phyloP scores from a whole-genome alignment of 2,888 invertebrate genomes.

The Drosophila robusta region DNA sequence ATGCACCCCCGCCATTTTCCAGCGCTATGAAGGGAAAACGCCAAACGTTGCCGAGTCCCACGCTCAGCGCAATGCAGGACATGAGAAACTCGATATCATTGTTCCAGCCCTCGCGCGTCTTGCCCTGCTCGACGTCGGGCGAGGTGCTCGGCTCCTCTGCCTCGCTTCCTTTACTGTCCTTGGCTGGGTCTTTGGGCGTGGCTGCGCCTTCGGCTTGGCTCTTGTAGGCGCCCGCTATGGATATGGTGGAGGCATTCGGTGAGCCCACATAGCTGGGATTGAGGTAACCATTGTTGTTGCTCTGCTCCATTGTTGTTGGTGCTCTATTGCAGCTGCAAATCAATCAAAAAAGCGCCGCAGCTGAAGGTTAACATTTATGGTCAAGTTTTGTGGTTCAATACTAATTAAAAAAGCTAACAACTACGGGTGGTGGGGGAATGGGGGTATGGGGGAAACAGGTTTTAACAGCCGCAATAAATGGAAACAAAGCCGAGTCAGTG shows the following conservation, averaged over 20 bases:
- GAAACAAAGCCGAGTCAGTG: slow-evolving; percentile 59
- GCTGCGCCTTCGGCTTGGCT: slow-evolving; percentile 30
- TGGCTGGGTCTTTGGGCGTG: slow-evolving; percentile 20
- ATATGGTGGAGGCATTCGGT: slow-evolving; percentile 66
- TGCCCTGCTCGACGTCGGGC: slow-evolving; percentile 28
- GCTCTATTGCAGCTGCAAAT: slow-evolving; percentile 41
- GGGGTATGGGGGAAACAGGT: slow-evolving; percentile 24
- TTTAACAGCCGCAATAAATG: neutral
- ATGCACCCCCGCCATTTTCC: slow-evolving; percentile 89
- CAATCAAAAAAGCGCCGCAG: slow-evolving; percentile 41
- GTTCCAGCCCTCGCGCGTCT: slow-evolving; percentile 86
- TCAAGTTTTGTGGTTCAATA: slow-evolving; percentile 64
- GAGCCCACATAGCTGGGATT: slow-evolving; percentile 75
- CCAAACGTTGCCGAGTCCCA: slow-evolving; percentile 89
- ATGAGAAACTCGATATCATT: slow-evolving; percentile 88
- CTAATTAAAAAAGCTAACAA: slow-evolving; percentile 40
- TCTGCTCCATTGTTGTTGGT: slow-evolving; percentile 26
- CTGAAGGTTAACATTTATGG: slow-evolving; percentile 65
- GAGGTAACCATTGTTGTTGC: slow-evolving; percentile 62
- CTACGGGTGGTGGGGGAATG: neutral
- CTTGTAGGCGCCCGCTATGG: slow-evolving; percentile 71
- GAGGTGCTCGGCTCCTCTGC: slow-evolving; percentile 3
- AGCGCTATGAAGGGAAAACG: slow-evolving; percentile 88
- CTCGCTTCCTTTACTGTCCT: slow-evolving; percentile 17
- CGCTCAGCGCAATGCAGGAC: slow-evolving; percentile 87